Percentiles rank a stretch among this genome's conserved stretches.
Evolutionary conservation across 2,797 vertebrate genomes (phyloP).

Genomic region (Lepilemur septentrionalis): DNA sequence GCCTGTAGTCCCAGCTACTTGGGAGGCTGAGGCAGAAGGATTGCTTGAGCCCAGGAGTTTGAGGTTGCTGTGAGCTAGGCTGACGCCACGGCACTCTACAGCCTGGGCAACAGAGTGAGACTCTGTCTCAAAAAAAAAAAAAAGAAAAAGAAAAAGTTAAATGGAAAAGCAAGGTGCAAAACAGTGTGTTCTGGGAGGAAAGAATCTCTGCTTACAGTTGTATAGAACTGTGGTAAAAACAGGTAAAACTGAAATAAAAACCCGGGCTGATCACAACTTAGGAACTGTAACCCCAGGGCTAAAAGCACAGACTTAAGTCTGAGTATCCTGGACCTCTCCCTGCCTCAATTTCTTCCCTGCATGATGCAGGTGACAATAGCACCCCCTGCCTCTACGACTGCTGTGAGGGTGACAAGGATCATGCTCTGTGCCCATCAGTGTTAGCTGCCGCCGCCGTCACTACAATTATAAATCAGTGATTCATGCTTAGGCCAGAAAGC

Average conservation of each 20-base stretch:
- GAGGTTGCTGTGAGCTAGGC: too few species aligned
- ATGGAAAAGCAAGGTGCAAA: not conserved
- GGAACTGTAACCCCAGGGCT: too few species aligned
- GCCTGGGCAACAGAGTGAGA: too few species aligned
- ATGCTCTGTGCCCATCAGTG: fast-evolving
- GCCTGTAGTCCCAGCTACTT: too few species aligned
- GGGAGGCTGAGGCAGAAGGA: too few species aligned
- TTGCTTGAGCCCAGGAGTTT: too few species aligned
- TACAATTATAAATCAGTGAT: not conserved
- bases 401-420: too few species aligned
- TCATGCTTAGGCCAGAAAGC: fast-evolving
- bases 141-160: too few species aligned
- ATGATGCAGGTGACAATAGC: not conserved
- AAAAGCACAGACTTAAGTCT: not conserved
- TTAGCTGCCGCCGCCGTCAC: not conserved
- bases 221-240: not conserved
- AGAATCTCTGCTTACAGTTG: fast-evolving
- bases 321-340: fast-evolving
- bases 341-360: not conserved
- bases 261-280: too few species aligned
- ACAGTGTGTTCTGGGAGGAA: not conserved
- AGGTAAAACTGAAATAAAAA: not conserved
- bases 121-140: too few species aligned
- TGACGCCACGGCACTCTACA: too few species aligned
- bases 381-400: not conserved